These are phyloP conservation scores for Diorhabda sublineata DNA, from an alignment of 1,140 invertebrate species.

Conservation along the genomic window DNA sequence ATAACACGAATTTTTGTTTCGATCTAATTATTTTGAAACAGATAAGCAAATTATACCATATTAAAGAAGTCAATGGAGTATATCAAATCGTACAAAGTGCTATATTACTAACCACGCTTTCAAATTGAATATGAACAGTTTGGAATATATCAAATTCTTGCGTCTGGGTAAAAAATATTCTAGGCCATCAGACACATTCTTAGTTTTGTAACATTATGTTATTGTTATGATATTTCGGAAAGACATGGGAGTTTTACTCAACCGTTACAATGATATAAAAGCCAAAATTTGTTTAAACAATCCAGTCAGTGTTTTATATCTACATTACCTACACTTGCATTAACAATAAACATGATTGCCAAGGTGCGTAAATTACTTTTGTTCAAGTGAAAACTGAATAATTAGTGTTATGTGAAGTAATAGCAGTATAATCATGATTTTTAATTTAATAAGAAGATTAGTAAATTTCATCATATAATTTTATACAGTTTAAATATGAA, in stretches of 20 bases:
- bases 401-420: neutral
- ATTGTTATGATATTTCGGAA: conserved; percentile 4
- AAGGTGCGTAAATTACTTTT: conserved; percentile 4
- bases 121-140: neutral
- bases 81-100: neutral
- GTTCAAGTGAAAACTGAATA: too few relatives aligned
- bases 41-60: neutral
- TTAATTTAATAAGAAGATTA: too few relatives aligned
- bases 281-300: neutral
- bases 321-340: neutral
- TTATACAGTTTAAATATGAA: too few relatives aligned
- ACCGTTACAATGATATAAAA: conserved; percentile 9
- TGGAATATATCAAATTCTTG: conserved; percentile 4
- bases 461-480: too few relatives aligned
- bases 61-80: conserved; percentile 1
- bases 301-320: neutral
- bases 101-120: neutral
- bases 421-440: too few relatives aligned
- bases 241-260: neutral
- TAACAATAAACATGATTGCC: neutral
- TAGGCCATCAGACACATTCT: conserved; percentile 6
- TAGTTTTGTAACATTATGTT: conserved; percentile 6
- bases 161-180: conserved; percentile 6
- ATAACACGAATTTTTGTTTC: neutral
- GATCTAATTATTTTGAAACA: neutral